A percentile compares a stretch with the other conserved stretches of the same genome.
Conservation (phyloP, 2,113 vertebrate species). For the Actinemys pallida region DNA sequence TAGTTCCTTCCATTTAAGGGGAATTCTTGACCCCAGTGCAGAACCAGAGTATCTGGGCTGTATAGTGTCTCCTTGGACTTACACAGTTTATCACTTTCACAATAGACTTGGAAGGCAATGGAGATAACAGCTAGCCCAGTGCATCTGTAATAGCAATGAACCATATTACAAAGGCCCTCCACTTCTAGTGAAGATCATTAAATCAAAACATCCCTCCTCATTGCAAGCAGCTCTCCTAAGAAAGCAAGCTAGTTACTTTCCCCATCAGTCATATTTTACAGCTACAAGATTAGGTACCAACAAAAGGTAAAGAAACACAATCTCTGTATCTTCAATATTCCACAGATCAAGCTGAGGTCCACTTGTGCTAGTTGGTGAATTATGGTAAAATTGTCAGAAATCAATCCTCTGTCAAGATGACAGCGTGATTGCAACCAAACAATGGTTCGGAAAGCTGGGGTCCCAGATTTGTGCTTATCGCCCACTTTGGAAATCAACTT, state of each 20-base stretch:
- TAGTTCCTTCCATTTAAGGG: background rate
- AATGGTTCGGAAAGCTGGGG: background rate
- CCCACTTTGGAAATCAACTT: background rate
- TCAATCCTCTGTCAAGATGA: constrained; percentile 40
- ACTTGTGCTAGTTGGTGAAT: background rate
- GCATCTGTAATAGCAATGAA: constrained; percentile 1
- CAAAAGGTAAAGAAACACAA: background rate
- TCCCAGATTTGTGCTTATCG: background rate
- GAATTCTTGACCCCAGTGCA: background rate
- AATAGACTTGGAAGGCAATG: background rate
- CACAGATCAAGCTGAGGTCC: background rate
- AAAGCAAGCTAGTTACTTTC: background rate
- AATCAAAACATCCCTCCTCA: background rate
- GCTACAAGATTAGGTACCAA: background rate
- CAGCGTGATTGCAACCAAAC: background rate
- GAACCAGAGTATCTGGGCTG: background rate
- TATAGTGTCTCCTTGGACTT: background rate
- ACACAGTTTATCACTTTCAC: background rate
- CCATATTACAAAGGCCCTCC: constrained; percentile 22
- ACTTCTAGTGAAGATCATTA: constrained; percentile 21
- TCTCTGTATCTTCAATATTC: constrained; percentile 31
- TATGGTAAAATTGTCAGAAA: constrained; percentile 26
- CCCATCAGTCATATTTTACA: background rate
- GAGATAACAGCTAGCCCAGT: background rate
- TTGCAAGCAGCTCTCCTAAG: background rate